Base-by-base conservation (phyloP, 1,140 invertebrate species). In the Bacillus rossius region DNA sequence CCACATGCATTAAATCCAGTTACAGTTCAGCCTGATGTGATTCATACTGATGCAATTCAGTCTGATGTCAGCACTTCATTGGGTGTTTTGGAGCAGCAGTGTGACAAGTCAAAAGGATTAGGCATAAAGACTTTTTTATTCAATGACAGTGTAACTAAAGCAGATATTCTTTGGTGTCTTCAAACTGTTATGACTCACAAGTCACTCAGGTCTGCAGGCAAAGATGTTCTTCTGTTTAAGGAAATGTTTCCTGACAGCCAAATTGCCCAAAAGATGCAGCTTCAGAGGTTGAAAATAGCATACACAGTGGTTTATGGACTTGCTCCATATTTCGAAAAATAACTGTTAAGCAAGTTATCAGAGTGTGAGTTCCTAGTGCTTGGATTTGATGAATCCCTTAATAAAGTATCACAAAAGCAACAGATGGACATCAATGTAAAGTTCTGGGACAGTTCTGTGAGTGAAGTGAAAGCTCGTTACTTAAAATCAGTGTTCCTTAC, bases 341-440 rank as follows among this genome's bases (percentile, higher is more conserved):
- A 61, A 40, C 55, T 65, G 10, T 34, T 59, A 37, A 42, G 62
- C 26, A 10, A 58, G 10, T 29, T 57, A 25, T 26, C 17, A 14
- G 60, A 55, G 14, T 60, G 58, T 48, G 22, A 58, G 19, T 54
- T 57, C 40, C 22, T 63, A n/a, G 62, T 65, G 8, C 29, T 66
- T 37, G 60, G 52, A 2, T 68, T 64, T 52, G 65, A 65, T 43
- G 65, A 66, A 59, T 56, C 45, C 42, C 49, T 65, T 17, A 64
- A 62, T 60, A 16, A 56, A 20, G 19, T 56, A 5, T 56, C 17
- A 23, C 38, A 56, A 22, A 50, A 50, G 22, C 42, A 37, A 25
- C 54, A 56, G 49, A 56, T 56, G 54, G 54, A 56, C 40, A 10
- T 56, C 8, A 26, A 41, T 16, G 54, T 56, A 17, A 23, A 43